Percentiles rank a stretch among this genome's conserved stretches.
Conservation (phyloP, 1,140 invertebrate genomes). For the Stenopsyche tienmushanensis region DNA sequence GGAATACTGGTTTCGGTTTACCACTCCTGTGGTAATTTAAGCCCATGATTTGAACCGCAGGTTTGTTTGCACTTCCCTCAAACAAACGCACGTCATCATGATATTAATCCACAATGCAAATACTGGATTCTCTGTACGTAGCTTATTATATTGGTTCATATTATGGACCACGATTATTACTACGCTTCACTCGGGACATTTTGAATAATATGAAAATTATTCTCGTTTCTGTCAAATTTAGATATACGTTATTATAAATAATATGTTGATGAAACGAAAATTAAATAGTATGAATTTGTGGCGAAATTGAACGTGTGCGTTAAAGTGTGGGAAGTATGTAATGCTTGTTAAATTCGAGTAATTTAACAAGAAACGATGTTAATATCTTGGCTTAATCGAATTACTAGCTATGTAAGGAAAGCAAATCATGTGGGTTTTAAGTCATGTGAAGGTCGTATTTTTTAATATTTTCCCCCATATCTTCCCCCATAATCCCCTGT, state of each 20-base stretch:
- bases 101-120: slow-evolving; percentile 40
- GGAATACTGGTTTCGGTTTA: not conserved
- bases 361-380: not conserved
- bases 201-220: not conserved
- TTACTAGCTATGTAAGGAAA: no score
- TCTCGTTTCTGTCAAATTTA: not conserved
- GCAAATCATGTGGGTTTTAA: no score
- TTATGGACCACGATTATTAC: not conserved
- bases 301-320: not conserved
- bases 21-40: slow-evolving; percentile 9
- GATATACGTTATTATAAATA: not conserved
- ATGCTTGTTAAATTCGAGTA: not conserved
- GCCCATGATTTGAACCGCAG: not conserved
- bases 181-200: slow-evolving; percentile 1
- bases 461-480: no score
- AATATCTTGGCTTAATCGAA: no score
- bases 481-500: no score
- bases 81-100: slow-evolving; percentile 33
- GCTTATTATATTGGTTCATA: slow-evolving; percentile 20
- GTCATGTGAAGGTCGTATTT: no score
- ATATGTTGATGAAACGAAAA: not conserved
- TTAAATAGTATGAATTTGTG: not conserved
- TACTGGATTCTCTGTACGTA: slow-evolving; percentile 20
- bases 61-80: slow-evolving; percentile 29
- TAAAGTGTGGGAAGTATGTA: not conserved